These are phyloP conservation scores for Argyresthia goedartella DNA, from an alignment of 2,888 invertebrate species.

Conservation along the genomic window DNA sequence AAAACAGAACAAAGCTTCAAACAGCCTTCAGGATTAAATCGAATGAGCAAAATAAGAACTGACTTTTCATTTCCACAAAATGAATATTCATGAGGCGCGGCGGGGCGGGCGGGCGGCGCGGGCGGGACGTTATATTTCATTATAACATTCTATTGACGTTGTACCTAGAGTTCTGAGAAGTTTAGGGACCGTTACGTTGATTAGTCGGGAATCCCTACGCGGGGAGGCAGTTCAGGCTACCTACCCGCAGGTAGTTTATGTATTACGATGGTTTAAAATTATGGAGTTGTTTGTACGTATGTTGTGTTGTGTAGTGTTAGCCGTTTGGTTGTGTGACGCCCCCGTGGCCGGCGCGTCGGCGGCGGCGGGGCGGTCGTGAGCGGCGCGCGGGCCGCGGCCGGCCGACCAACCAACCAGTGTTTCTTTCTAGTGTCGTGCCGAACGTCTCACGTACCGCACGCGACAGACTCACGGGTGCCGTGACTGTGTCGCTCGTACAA, in stretches of 20 bases:
- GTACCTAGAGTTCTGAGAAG: background rate
- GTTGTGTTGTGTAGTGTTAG: slow-evolving; percentile 35
- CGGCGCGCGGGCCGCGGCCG: background rate
- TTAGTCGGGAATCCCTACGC: slow-evolving; percentile 50
- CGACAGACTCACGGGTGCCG: slow-evolving; percentile 18
- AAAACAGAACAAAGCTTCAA: no score
- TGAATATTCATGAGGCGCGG: slow-evolving; percentile 53
- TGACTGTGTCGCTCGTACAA: slow-evolving; percentile 38
- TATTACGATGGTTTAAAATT: slow-evolving; percentile 64
- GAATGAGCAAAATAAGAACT: slow-evolving; percentile 34
- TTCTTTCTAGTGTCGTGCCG: slow-evolving; percentile 37
- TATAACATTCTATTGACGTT: slow-evolving; percentile 22
- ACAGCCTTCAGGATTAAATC: slow-evolving; percentile 18
- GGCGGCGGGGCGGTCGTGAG: no score
- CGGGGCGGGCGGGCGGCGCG: no score
- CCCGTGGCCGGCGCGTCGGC: background rate
- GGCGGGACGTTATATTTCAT: slow-evolving; percentile 15
- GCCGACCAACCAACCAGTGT: no score
- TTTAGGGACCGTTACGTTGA: slow-evolving; percentile 51
- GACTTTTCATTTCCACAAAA: slow-evolving; percentile 41
- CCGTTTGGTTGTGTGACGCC: slow-evolving; percentile 13
- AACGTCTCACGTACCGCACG: slow-evolving; percentile 24
- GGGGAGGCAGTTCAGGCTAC: no score
- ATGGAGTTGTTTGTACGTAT: slow-evolving; percentile 65
- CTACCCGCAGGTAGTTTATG: slow-evolving; percentile 56